Percentiles rank a stretch among this genome's conserved stretches.
Conservation (phyloP, 2,113 vertebrate species). For the Sinocyclocheilus maitianheensis region DNA sequence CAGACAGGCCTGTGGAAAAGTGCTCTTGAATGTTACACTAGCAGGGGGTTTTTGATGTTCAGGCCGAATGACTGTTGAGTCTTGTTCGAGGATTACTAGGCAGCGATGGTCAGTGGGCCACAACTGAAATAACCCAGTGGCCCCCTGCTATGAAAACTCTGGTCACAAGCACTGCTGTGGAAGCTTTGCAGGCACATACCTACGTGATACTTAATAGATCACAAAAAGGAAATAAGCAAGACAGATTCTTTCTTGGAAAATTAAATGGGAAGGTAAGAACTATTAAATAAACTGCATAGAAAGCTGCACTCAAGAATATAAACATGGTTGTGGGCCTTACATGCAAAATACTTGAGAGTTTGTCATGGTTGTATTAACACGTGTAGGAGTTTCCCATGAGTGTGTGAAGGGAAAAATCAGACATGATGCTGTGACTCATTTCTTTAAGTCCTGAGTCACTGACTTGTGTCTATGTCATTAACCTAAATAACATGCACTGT, state of each 20-base stretch:
- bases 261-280: not conserved
- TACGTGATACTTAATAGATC: not conserved
- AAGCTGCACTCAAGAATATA: not conserved
- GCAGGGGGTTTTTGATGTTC: slow-evolving; percentile 63
- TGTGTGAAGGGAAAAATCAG: not conserved
- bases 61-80: slow-evolving; percentile 55
- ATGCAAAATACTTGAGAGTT: not conserved
- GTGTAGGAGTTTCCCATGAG: slow-evolving; percentile 45
- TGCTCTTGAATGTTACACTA: not conserved
- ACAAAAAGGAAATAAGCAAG: not conserved
- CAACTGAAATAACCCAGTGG: not conserved
- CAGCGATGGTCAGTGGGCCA: not conserved
- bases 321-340: not conserved
- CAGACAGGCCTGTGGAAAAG: slow-evolving; percentile 30
- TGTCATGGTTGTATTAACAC: slow-evolving; percentile 3
- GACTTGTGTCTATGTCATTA: slow-evolving; percentile 21
- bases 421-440: slow-evolving; percentile 39
- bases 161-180: not conserved
- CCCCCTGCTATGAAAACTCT: not conserved
- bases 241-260: not conserved
- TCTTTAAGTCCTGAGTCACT: slow-evolving; percentile 34
- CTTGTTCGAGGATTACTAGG: slow-evolving; percentile 50
- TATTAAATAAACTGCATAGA: not conserved
- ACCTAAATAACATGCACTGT: not conserved
- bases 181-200: not conserved